Evolutionary conservation across 2,888 invertebrate species (phyloP).

Genomic region (Deladenus siricidicola): DNA sequence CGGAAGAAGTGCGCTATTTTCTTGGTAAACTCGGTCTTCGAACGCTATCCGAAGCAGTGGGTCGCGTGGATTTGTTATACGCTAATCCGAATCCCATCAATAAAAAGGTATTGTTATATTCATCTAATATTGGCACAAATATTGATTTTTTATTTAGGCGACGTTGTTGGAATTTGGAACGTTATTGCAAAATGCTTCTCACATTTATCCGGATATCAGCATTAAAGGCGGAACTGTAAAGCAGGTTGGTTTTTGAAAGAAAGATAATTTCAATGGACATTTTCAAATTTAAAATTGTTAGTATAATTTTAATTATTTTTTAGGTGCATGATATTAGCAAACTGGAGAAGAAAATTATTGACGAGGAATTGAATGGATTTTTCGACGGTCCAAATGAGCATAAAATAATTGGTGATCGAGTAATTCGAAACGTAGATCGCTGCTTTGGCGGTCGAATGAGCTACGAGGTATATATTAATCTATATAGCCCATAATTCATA

Average conservation of each 20-base stretch:
- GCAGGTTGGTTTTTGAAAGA: constrained; percentile 60
- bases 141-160: not conserved
- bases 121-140: not conserved
- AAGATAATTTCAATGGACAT: constrained; percentile 39
- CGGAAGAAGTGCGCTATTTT: constrained; percentile 78
- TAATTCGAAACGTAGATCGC: constrained; percentile 80
- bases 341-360: constrained; percentile 39
- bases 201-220: constrained; percentile 79
- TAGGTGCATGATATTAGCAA: constrained; percentile 37
- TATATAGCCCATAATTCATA: not conserved
- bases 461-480: constrained; percentile 63
- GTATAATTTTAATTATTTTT: not conserved
- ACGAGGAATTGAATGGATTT: constrained; percentile 32
- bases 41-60: constrained; percentile 61
- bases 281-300: constrained; percentile 55
- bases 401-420: constrained; percentile 63
- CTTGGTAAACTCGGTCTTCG: constrained; percentile 85
- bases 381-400: constrained; percentile 38
- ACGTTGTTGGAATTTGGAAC: not conserved
- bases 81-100: constrained; percentile 66
- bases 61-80: constrained; percentile 78
- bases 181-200: constrained; percentile 72
- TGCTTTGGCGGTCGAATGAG: constrained; percentile 87
- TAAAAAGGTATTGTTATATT: constrained; percentile 48
- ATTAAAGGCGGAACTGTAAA: constrained; percentile 76